Base-by-base conservation (phyloP, 1,140 invertebrate species). In the Agrypnia vestita region DNA sequence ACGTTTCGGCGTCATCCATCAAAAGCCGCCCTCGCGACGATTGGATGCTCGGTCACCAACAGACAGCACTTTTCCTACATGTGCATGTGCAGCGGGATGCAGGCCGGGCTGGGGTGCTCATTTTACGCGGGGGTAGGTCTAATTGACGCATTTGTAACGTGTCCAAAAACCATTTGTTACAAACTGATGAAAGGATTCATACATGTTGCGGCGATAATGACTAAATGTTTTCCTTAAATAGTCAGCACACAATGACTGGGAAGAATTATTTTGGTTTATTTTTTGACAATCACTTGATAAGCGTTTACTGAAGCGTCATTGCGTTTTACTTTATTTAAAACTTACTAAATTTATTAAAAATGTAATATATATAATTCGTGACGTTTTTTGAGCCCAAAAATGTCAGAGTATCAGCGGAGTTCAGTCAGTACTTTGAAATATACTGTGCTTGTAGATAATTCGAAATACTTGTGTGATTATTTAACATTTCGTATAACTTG, bases 1-100 rank as follows among this genome's bases (percentile, higher is more conserved):
- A 81, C 80, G 55, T 62, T 74, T 77, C 7, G 35, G 49, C 43
- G 46, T 81, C 80, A 81, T 81, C 80, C 75, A 81, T 81, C 80
- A 81, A 35, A 35, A 67, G n/a, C 62, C 35, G 51, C 79, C 49
- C 61, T 21, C 10, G 15, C 76, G 19, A 21, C 15, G 0, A 19
- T 19, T 73, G 71, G 64, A 17, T 51, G n/a, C 51, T 59, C 55
- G 75, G 79, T 80, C 64, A 77, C 51, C 56, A 43, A 25, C 79
- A 80, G 61, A 76, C 25, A 62, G 25, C 17, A 71, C 17, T 71
- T 49, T 71, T 71, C 15, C 67, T 49, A 47, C n/a, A 7, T 11
- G 1, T 35, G 67, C 67, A 71, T 64, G 67, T 71, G 67, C 67
- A 71, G 67, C 67, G 46, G 15, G 67, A 47, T 71, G 67, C 67